Percentiles rank a stretch among this genome's conserved stretches.
These are phyloP conservation scores for Phengaris arion DNA, from an alignment of 2,888 invertebrate genomes.

Conservation along the genomic window DNA sequence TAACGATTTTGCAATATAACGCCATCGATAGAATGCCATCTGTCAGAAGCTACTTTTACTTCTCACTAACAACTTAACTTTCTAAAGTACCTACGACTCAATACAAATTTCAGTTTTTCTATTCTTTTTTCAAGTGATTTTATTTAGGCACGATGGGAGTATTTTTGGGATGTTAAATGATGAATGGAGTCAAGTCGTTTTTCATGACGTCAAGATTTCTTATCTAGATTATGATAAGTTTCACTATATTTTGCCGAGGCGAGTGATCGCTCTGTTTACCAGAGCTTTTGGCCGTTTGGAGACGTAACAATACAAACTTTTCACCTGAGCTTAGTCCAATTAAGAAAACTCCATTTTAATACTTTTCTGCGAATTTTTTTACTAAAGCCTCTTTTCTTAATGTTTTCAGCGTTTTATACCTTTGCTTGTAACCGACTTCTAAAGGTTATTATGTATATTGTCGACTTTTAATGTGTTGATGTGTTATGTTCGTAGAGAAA, in stretches of 20 bases:
- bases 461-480: no score
- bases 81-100: no score
- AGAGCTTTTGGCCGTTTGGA: neutral
- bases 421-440: neutral
- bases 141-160: no score
- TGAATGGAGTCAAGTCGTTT: no score
- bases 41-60: no score
- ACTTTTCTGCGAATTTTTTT: neutral
- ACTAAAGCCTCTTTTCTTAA: neutral
- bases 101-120: no score
- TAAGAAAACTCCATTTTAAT: conserved; percentile 22
- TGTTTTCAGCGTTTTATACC: neutral
- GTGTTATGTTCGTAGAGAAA: no score
- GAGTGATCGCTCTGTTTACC: neutral
- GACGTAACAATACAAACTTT: conserved; percentile 4
- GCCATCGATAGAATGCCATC: no score
- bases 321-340: neutral
- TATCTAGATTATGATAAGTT: neutral
- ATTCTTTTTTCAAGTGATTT: no score
- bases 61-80: no score
- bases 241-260: neutral
- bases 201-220: neutral
- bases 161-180: no score
- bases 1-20: no score
- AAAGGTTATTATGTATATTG: neutral